Percentiles rank a stretch among this genome's conserved stretches.
phyloP scores from a whole-genome alignment of 1,140 invertebrate genomes.

The Tetramorium parvispinum region DNA sequence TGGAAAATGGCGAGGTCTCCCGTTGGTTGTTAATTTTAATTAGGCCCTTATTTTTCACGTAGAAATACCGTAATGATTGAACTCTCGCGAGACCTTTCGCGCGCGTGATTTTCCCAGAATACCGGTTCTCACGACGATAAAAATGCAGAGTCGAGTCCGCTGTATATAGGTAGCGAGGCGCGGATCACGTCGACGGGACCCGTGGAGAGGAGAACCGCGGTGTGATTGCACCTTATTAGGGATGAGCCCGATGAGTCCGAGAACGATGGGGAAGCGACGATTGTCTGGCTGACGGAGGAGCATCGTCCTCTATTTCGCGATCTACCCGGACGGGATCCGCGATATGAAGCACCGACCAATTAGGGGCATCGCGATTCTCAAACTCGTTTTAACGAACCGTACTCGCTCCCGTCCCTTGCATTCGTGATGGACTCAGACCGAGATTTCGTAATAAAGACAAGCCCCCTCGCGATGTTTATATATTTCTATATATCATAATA shows the following conservation, averaged over 20 bases:
- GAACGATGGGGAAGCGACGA: conserved; percentile 61
- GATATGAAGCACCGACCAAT: conserved; percentile 75
- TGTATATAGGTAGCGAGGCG: conserved; percentile 33
- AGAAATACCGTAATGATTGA: conserved; percentile 24
- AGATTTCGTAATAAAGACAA: conserved; percentile 7
- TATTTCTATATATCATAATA: conserved; percentile 3
- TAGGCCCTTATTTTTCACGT: background rate
- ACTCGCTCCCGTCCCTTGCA: background rate
- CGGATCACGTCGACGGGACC: conserved; percentile 39
- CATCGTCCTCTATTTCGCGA: conserved; percentile 74
- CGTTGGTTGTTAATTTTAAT: background rate
- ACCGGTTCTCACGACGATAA: conserved; percentile 7
- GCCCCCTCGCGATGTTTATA: conserved; percentile 31
- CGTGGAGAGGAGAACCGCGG: conserved; percentile 61
- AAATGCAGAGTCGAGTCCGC: background rate
- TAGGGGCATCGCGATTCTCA: conserved; percentile 71
- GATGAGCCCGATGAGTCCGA: conserved; percentile 59
- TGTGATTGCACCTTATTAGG: conserved; percentile 79
- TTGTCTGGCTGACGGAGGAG: conserved; percentile 74
- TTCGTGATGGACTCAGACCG: conserved; percentile 40
- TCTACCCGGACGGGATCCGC: conserved; percentile 66
- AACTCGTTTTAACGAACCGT: conserved; percentile 73
- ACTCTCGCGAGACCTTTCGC: background rate
- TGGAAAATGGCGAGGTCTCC: background rate
- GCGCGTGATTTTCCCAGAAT: background rate